Evolutionary conservation across 2,888 invertebrate genomes (phyloP).

Genomic region (Pristionchus arcanus): DNA sequence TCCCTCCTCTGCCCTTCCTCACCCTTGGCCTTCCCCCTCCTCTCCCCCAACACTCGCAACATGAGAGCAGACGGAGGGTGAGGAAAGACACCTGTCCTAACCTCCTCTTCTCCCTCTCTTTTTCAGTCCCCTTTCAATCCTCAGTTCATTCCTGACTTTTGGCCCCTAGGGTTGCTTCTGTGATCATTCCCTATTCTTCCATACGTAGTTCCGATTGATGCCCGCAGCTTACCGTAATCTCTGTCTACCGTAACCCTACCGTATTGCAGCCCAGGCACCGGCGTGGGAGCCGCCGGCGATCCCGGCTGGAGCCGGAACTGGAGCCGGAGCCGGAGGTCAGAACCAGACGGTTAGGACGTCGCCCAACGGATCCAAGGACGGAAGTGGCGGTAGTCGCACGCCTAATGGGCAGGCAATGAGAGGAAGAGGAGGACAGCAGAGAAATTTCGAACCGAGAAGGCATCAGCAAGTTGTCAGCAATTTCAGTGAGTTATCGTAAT

Average conservation of each 20-base stretch:
- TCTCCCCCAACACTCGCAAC: neutral
- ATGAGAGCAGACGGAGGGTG: neutral
- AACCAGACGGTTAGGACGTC: neutral
- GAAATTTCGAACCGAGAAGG: neutral
- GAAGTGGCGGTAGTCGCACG: neutral
- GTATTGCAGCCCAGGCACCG: neutral
- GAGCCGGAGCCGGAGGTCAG: neutral
- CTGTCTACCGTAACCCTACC: neutral
- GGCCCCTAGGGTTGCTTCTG: neutral
- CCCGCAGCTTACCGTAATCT: conserved; percentile 18
- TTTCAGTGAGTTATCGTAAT: neutral
- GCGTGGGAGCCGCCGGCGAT: neutral
- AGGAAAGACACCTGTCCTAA: conserved; percentile 27
- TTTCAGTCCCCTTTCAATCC: neutral
- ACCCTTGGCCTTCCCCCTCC: neutral
- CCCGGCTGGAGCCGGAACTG: neutral
- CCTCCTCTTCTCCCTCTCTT: neutral
- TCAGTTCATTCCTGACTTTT: conserved; percentile 14
- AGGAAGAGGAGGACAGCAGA: neutral
- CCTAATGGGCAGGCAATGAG: neutral
- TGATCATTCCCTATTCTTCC: neutral
- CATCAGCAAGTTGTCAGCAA: neutral
- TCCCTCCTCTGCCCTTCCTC: neutral
- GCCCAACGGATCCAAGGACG: conserved; percentile 26
- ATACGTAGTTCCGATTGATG: no score